Conservation (phyloP, 2,113 vertebrate species). For the Accipiter cooperii region DNA sequence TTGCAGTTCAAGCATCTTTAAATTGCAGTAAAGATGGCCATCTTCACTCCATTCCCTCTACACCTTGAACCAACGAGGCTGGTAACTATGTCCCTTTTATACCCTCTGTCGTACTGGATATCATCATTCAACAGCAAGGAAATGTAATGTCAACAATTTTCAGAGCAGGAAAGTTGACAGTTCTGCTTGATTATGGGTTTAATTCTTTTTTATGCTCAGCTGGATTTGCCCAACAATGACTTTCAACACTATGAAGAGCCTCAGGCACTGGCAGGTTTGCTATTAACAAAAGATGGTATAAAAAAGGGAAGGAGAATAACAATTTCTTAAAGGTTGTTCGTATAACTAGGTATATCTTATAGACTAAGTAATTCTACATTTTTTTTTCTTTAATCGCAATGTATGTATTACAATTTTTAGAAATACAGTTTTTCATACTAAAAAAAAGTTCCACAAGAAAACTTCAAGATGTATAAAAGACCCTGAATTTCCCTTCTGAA, state of each 20-base stretch:
- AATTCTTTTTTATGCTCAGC: not conserved
- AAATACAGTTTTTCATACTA: not conserved
- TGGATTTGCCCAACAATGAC: not conserved
- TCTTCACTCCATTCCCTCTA: not conserved
- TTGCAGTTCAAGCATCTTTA: not conserved
- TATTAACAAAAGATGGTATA: not conserved
- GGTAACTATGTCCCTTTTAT: fast-evolving
- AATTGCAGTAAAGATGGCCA: not conserved
- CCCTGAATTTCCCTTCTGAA: not conserved
- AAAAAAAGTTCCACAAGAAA: not conserved
- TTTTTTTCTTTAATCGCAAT: not conserved
- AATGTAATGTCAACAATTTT: not conserved
- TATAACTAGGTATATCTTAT: not conserved
- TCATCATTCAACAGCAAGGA: not conserved
- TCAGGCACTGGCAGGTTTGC: not conserved
- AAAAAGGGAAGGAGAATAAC: not conserved
- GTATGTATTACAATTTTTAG: not conserved
- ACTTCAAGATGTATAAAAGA: not conserved
- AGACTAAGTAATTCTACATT: not conserved
- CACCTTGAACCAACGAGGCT: fast-evolving
- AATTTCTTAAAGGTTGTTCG: not conserved
- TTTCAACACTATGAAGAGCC: not conserved
- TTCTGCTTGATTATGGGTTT: not conserved
- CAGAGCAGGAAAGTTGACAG: not conserved
- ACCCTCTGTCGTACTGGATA: not conserved